Evolutionary conservation across 2,113 vertebrate genomes (phyloP), one percentile per base, ranked within the genome.

Genomic region (Thermophis baileyi): DNA sequence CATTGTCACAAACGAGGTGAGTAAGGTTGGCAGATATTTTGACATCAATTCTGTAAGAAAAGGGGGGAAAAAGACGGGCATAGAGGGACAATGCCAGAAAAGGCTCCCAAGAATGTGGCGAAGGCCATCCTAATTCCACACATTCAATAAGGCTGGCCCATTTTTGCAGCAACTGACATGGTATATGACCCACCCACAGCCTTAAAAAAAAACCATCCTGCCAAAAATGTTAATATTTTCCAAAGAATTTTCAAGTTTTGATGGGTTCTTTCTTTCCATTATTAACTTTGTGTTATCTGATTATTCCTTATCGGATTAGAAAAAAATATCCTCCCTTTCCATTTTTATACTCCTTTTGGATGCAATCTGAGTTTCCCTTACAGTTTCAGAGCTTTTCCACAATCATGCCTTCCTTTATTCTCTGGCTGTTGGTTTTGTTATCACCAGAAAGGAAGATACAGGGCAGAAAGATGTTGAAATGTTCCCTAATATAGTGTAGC

Each of bases 1-100:
- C 93, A 3, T 93, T 91, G 69, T 93, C 87, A 44, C 93, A 93
- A 44, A 91, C n/a, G 1, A 91, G 5, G 6, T 51, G 46, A 47
- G 53, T 91, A 74, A 93, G 54, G 46, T 89, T 53, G 20, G 69
- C 35, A 30, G 87, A n/a, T 25, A 16, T 6, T 89, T 89, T 89
- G 54, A 85, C 53, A 24, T 60, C 27, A 12, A 63, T 60, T 25
- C 90, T 93, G 47, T 1, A 11, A 91, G 54, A 40, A 89, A 35
- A 93, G 6, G 8, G 12, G 12, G 6, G 1, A 2, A 63, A 57
- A 0, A 9, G 24, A 40, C 3, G 1, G n/a, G 9, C 22, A 30
- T 6, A 14, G 10, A 57, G 1, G 35, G 3, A 27, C 11, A 57
- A 27, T 50, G 50, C 35, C n/a, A 44, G 81, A 44, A 44, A 25